Conservation (phyloP, 2,113 vertebrate species). For the Patagioenas fasciata region DNA sequence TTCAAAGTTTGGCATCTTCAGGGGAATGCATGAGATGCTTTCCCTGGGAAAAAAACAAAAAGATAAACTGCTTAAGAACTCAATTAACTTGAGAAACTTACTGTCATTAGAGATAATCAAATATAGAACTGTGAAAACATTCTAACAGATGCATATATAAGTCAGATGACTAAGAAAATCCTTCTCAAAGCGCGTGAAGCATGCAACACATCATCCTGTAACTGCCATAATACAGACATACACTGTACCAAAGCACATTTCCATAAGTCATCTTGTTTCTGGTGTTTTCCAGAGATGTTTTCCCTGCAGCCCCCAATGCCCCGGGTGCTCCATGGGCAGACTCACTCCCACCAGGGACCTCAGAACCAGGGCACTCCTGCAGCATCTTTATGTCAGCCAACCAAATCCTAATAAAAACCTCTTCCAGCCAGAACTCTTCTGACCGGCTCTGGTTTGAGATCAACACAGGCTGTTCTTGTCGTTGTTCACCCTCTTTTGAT, state of each 20-base stretch:
- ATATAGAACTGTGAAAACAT: not conserved
- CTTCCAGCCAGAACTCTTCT: not conserved
- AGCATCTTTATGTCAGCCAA: accelerated
- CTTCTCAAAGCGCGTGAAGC: accelerated
- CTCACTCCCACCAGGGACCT: not conserved
- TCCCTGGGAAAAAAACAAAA: not conserved
- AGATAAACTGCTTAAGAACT: not conserved
- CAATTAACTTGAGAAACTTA: not conserved
- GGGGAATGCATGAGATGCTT: not conserved
- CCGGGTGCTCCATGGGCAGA: not conserved
- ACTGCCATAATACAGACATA: accelerated
- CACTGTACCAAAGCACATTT: not conserved
- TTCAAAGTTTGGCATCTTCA: not conserved
- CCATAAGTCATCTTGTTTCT: accelerated
- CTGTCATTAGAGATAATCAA: not conserved
- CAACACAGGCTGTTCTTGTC: not conserved
- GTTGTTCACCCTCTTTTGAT: not conserved
- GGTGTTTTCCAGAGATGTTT: not conserved
- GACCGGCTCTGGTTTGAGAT: not conserved
- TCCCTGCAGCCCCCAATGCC: not conserved
- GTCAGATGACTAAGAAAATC: not conserved
- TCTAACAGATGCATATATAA: not conserved
- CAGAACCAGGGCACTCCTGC: not conserved
- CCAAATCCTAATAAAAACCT: not conserved
- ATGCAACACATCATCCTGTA: not conserved